These are phyloP conservation scores for Danaus melanippus DNA, from an alignment of 1,140 invertebrate genomes.

Conservation along the genomic window DNA sequence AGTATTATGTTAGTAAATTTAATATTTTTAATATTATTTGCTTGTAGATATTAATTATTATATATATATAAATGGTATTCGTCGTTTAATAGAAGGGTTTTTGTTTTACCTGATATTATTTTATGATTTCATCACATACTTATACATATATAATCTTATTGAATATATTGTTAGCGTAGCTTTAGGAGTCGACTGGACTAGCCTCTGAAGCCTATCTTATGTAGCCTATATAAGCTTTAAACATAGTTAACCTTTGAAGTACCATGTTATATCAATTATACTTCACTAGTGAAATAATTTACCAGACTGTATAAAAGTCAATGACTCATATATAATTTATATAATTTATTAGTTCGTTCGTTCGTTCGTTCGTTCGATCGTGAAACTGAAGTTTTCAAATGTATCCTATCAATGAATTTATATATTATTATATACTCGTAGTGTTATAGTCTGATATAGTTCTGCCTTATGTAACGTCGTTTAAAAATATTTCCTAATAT, in stretches of 20 bases:
- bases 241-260: constrained; percentile 18
- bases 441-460: constrained; percentile 40
- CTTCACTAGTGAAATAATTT: no score
- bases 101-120: constrained; percentile 22
- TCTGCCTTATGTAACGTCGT: constrained; percentile 34
- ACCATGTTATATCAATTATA: no score
- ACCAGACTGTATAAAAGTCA: no score
- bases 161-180: constrained; percentile 29
- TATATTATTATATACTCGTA: constrained; percentile 14
- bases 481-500: constrained; percentile 23
- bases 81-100: constrained; percentile 24
- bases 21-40: constrained; percentile 29
- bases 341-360: no score
- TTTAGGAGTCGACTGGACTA: constrained; percentile 24
- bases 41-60: no score
- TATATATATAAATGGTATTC: constrained; percentile 7
- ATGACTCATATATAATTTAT: no score
- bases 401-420: constrained; percentile 17
- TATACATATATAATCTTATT: constrained; percentile 12
- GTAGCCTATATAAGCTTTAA: constrained; percentile 34
- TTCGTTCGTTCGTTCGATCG: no score
- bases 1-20: constrained; percentile 43
- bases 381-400: no score
- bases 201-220: background rate
- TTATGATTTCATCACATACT: constrained; percentile 12